These are phyloP conservation scores for Camptogramma bilineatum DNA, from an alignment of 2,888 invertebrate genomes.

Conservation along the genomic window DNA sequence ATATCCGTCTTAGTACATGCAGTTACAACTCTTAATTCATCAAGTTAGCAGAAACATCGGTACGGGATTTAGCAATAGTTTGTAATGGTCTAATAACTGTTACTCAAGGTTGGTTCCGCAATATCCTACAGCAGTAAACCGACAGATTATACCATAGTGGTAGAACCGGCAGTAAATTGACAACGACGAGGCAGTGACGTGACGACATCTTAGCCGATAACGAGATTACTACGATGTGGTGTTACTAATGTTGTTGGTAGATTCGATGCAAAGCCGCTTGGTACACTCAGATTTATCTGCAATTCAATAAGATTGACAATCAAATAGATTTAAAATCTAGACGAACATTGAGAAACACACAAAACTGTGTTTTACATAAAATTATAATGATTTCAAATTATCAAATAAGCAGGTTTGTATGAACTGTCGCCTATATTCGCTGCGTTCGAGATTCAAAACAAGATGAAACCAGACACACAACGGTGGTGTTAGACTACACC, in stretches of 20 bases:
- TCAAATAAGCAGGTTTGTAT: background rate
- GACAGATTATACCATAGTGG: constrained; percentile 27
- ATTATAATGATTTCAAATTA: background rate
- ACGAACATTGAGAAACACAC: background rate
- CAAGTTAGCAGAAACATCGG: constrained; percentile 20
- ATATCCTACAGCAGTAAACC: constrained; percentile 49
- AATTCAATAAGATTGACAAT: background rate
- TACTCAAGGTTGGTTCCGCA: constrained; percentile 44
- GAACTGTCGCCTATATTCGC: constrained; percentile 14
- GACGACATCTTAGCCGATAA: constrained; percentile 58
- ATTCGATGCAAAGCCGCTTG: constrained; percentile 8
- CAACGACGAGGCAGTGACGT: constrained; percentile 46
- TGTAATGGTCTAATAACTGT: constrained; percentile 38
- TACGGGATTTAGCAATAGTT: constrained; percentile 31
- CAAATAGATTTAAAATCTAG: background rate
- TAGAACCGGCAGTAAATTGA: constrained; percentile 52
- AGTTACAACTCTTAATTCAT: constrained; percentile 12
- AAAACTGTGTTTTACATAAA: background rate
- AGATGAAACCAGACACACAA: constrained; percentile 29
- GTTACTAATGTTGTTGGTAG: constrained; percentile 27
- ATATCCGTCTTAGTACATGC: constrained; percentile 4
- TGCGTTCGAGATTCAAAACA: constrained; percentile 26
- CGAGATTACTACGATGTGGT: constrained; percentile 51
- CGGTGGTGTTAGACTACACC: constrained; percentile 15
- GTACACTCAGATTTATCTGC: background rate